Conservation (phyloP, 2,113 vertebrate species). For the Perca schrenkii region DNA sequence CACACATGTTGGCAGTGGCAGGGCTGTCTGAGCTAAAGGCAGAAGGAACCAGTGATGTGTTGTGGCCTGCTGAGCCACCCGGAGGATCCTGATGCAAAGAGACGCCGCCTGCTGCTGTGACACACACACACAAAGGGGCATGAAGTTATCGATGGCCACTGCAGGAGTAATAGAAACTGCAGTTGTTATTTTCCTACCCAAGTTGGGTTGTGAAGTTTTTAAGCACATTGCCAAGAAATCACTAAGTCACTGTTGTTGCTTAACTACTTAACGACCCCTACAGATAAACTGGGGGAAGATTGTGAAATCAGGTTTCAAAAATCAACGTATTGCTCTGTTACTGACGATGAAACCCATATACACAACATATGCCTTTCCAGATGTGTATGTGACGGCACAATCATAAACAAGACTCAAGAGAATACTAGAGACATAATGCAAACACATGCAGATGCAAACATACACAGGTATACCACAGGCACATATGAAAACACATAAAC, state of each 20-base stretch:
- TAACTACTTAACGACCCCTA: constrained; percentile 9
- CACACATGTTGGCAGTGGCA: constrained; percentile 38
- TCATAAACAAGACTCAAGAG: neutral
- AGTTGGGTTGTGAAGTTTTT: constrained; percentile 23
- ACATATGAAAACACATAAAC: neutral
- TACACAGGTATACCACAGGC: neutral
- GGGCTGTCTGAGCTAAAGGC: constrained; percentile 49
- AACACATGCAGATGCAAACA: constrained; percentile 1
- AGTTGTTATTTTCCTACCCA: constrained; percentile 23
- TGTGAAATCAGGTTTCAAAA: constrained; percentile 1
- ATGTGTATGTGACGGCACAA: neutral
- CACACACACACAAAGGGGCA: constrained; percentile 25
- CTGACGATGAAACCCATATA: constrained; percentile 9
- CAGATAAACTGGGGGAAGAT: constrained; percentile 18
- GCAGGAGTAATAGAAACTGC: neutral
- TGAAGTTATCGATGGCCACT: constrained; percentile 29
- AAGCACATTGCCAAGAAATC: constrained; percentile 17
- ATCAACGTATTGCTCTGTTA: neutral
- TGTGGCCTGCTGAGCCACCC: constrained; percentile 42
- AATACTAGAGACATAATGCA: neutral
- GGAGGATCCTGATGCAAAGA: constrained; percentile 54
- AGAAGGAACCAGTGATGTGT: constrained; percentile 50
- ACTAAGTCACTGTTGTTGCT: constrained; percentile 49
- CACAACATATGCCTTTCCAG: constrained; percentile 2
- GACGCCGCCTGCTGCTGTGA: constrained; percentile 52